Evolutionary conservation across 2,888 invertebrate species (phyloP), one percentile per base, ranked within the genome.

Genomic region (Eueremaeus valkanovi): DNA sequence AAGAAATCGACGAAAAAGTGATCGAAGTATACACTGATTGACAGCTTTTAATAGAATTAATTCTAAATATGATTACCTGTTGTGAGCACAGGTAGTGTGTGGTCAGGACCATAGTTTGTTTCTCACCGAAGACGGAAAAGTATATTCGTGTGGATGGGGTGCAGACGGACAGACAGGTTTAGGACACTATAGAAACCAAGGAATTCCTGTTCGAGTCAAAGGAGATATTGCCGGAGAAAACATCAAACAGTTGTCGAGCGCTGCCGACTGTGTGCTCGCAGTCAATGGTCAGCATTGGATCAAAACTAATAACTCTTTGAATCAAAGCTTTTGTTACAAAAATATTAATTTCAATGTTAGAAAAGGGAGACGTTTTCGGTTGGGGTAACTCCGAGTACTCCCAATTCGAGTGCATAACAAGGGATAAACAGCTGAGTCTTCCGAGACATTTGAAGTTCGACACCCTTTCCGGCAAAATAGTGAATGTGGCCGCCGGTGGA

Each of bases 371-470:
- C 81, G 87, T 95, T 1, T 97, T 95, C 84, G 97, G 95, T 0
- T 98, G 97, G 96, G 97, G 98, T 9, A 97, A 95, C 83, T 90
- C 92, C 0, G 97, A 98, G 84, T 96, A 95, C 81, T 89, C 89
- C 0, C 97, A 97, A 83, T 85, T 98, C 49, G 85, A 88, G 33
- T 84, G 86, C 80, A 81, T 83, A 78, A 84, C 82, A 13, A 84
- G 84, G 66, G 81, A 83, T 45, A 74, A 81, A 6, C 83, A 85
- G 79, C 80, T 84, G n/a, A 80, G 81, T 63, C 76, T 81, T 5
- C 82, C 85, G 0, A 78, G 77, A 51, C 84, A 89, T 70, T 87
- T 90, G 0, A 85, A 87, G 73, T 85, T 88, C 29, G 78, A 74
- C 31, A 75, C 79, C 1, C 82, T 91, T 11, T 49, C 0, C 5